Evolutionary conservation across 2,888 invertebrate species (phyloP).

Genomic region (Drosophila birchii): DNA sequence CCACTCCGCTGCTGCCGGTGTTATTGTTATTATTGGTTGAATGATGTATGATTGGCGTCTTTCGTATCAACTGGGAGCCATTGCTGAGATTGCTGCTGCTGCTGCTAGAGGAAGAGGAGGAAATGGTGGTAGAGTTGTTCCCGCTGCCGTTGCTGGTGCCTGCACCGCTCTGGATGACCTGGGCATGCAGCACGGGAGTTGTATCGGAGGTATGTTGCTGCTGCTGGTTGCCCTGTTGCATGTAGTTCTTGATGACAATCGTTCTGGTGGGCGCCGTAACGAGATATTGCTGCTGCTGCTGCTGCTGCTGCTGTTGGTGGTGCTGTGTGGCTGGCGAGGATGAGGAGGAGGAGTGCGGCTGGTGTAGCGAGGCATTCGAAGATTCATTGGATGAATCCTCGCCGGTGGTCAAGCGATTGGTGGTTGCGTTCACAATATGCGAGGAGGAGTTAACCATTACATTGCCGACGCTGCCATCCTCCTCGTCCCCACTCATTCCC

Average conservation of each 20-base stretch:
- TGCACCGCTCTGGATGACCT: constrained; percentile 77
- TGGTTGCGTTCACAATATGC: constrained; percentile 72
- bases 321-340: constrained; percentile 34
- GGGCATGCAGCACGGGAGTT: constrained; percentile 64
- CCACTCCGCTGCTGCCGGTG: constrained; percentile 29
- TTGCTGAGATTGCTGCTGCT: constrained; percentile 31
- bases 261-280: constrained; percentile 77
- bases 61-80: constrained; percentile 76
- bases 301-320: constrained; percentile 19
- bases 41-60: constrained; percentile 82
- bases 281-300: constrained; percentile 54
- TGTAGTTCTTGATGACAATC: constrained; percentile 83
- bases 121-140: constrained; percentile 31
- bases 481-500: constrained; percentile 76
- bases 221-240: constrained; percentile 73
- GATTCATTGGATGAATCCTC: constrained; percentile 83
- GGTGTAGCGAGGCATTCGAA: constrained; percentile 77
- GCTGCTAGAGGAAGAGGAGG: constrained; percentile 3
- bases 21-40: constrained; percentile 73
- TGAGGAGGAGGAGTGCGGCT: constrained; percentile 64
- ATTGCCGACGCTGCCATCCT: constrained; percentile 37
- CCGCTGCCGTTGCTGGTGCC: constrained; percentile 68
- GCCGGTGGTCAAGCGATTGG: constrained; percentile 79
- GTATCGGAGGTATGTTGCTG: constrained; percentile 51
- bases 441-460: constrained; percentile 49